phyloP scores from a whole-genome alignment of 2,888 invertebrate species.

The Andrena marginata region DNA sequence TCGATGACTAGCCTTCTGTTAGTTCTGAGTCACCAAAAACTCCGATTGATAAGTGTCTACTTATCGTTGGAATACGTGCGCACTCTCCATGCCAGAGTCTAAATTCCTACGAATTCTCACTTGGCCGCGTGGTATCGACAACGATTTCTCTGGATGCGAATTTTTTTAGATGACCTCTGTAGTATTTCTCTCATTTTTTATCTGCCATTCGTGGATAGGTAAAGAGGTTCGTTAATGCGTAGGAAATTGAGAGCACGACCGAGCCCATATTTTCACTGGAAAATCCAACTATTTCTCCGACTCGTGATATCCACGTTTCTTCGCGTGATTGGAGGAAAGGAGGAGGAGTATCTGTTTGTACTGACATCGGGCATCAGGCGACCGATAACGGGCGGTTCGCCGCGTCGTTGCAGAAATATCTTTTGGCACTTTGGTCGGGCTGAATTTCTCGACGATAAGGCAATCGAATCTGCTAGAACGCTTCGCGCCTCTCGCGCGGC shows the following conservation, averaged over 20 bases:
- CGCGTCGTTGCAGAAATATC: slow-evolving; percentile 16
- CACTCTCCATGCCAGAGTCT: too few relatives aligned
- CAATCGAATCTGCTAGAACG: slow-evolving; percentile 18
- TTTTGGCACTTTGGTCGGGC: slow-evolving; percentile 27
- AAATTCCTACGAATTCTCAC: too few relatives aligned
- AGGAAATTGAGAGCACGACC: not conserved
- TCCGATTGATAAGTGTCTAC: too few relatives aligned
- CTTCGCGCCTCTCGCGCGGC: not conserved
- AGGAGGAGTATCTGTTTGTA: slow-evolving; percentile 14
- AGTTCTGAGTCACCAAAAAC: too few relatives aligned
- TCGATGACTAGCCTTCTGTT: too few relatives aligned
- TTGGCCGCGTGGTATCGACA: too few relatives aligned
- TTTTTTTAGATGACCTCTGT: not conserved
- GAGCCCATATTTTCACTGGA: not conserved
- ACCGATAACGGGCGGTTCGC: slow-evolving; percentile 38
- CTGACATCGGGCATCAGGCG: slow-evolving; percentile 35
- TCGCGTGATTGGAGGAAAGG: not conserved
- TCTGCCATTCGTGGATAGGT: not conserved
- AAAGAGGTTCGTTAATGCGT: not conserved
- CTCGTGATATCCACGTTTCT: not conserved
- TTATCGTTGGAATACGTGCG: too few relatives aligned
- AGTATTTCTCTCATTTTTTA: too few relatives aligned
- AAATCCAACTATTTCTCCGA: slow-evolving; percentile 13
- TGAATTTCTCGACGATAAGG: slow-evolving; percentile 30
- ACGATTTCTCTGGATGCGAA: not conserved